Conservation (phyloP, 2,888 invertebrate species). For the Thymelicus lineola region DNA sequence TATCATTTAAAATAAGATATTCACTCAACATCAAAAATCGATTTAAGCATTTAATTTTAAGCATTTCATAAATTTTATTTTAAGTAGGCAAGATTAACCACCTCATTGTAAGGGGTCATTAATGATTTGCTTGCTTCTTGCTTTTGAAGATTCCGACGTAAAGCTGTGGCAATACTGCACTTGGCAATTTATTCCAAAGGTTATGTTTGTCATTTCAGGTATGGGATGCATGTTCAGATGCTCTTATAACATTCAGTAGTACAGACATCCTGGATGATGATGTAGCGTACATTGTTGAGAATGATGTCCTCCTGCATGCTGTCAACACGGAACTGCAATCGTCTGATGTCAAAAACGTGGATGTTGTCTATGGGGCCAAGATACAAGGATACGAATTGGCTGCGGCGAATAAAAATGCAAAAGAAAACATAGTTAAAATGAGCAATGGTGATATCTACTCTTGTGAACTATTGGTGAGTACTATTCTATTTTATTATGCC, state of each 20-base stretch:
- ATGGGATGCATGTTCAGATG: conserved; percentile 97
- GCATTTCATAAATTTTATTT: no score
- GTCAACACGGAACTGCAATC: conserved; percentile 86
- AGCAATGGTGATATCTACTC: conserved; percentile 87
- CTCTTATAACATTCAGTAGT: conserved; percentile 93
- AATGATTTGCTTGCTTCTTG: no score
- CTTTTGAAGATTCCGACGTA: no score
- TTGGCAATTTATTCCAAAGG: no score
- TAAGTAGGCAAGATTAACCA: no score
- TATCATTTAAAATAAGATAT: no score
- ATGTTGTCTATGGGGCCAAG: conserved; percentile 88
- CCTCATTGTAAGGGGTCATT: no score
- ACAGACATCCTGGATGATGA: conserved; percentile 89
- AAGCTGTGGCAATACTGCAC: no score
- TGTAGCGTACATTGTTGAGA: conserved; percentile 97
- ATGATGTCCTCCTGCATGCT: conserved; percentile 93
- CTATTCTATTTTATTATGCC: not conserved
- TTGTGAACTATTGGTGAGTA: conserved; percentile 89
- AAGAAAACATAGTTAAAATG: conserved; percentile 80
- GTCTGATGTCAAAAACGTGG: conserved; percentile 83
- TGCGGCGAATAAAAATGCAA: conserved; percentile 51
- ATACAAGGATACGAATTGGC: conserved; percentile 88
- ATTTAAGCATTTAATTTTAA: no score
- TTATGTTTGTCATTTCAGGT: conserved; percentile 84
- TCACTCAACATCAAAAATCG: no score